Conservation (phyloP, 2,888 invertebrate genomes). For the Tipula helvola region DNA sequence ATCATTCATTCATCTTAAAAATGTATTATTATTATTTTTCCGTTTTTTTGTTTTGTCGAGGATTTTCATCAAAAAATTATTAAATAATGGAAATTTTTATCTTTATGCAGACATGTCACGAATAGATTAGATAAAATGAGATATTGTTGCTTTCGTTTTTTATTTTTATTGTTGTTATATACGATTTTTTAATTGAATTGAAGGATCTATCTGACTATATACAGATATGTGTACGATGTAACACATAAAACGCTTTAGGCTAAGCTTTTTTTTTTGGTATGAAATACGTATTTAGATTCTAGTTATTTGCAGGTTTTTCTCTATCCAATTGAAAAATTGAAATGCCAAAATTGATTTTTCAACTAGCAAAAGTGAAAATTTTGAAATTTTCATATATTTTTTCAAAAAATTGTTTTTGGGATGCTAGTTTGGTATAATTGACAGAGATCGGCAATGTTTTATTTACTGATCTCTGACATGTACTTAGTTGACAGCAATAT, state of each 20-base stretch:
- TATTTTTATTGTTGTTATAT: not conserved
- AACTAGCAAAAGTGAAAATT: not conserved
- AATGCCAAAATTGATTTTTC: not conserved
- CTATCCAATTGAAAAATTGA: not conserved
- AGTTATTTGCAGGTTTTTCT: not conserved
- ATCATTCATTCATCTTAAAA: conserved; percentile 4
- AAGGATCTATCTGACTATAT: not conserved
- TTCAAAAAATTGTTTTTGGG: not conserved
- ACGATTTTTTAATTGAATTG: not conserved
- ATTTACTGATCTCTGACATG: too few relatives aligned
- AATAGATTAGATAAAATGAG: not conserved
- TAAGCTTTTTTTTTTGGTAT: not conserved
- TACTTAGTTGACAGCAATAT: too few relatives aligned
- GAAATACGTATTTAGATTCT: not conserved
- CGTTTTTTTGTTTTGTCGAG: not conserved
- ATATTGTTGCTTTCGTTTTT: not conserved
- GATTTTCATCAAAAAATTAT: conserved; percentile 4
- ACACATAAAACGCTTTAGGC: not conserved
- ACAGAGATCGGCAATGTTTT: too few relatives aligned
- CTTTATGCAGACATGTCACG: not conserved
- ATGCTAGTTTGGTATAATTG: too few relatives aligned
- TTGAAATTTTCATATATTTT: not conserved
- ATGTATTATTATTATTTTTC: not conserved
- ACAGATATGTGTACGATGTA: not conserved
- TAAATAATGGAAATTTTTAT: conserved; percentile 4